These are phyloP conservation scores for Neotoma lepida DNA, from an alignment of 2,113 vertebrate species.

Conservation along the genomic window DNA sequence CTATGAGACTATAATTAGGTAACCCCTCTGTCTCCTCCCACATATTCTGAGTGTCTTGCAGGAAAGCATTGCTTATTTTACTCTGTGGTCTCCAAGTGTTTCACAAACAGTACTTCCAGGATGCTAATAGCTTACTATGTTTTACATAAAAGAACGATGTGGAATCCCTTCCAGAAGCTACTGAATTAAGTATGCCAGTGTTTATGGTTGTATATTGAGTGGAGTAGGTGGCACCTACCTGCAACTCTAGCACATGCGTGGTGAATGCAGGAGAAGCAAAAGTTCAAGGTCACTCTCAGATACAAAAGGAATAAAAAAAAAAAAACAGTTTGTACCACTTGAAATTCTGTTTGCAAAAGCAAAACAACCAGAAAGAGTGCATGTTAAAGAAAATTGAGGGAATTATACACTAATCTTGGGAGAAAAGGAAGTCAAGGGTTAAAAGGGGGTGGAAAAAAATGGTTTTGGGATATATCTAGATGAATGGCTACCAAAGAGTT, in stretches of 20 bases:
- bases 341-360: not conserved
- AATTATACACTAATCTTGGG: constrained; percentile 19
- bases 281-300: not conserved
- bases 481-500: not conserved
- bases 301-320: not conserved
- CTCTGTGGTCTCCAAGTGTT: not conserved
- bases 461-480: not conserved
- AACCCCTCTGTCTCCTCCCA: not conserved
- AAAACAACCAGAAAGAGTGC: not conserved
- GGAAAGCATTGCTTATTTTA: not conserved
- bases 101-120: not conserved
- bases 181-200: not conserved
- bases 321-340: not conserved
- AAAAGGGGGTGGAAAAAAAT: not conserved
- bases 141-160: not conserved
- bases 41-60: constrained; percentile 23
- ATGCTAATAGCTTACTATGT: not conserved
- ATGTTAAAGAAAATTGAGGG: constrained; percentile 64
- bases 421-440: not conserved
- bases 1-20: not conserved
- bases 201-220: not conserved
- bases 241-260: not conserved
- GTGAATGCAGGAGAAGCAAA: not conserved
- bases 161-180: not conserved
- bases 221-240: not conserved